These are phyloP conservation scores for Odontomachus brunneus DNA, from an alignment of 1,140 invertebrate genomes.

Conservation along the genomic window DNA sequence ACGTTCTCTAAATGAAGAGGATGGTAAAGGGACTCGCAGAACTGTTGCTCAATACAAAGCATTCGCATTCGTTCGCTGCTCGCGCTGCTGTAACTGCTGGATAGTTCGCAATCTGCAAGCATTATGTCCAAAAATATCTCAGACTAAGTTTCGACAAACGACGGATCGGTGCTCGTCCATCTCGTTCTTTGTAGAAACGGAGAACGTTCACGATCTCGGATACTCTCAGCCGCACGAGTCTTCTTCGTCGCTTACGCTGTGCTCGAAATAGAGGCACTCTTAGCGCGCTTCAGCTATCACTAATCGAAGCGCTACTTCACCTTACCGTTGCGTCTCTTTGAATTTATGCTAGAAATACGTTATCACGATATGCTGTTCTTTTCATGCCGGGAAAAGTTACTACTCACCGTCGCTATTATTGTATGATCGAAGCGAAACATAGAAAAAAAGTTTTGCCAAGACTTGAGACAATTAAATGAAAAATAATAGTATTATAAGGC, in stretches of 20 bases:
- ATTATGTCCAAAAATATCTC: slow-evolving; percentile 77
- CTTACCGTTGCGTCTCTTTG: not conserved
- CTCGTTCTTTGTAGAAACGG: slow-evolving; percentile 38
- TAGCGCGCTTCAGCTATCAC: slow-evolving; percentile 73
- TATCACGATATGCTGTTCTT: not conserved
- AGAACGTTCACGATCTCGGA: slow-evolving; percentile 42
- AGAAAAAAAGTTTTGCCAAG: not conserved
- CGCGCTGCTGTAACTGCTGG: slow-evolving; percentile 73
- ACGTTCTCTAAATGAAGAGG: slow-evolving; percentile 72
- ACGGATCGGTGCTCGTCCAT: slow-evolving; percentile 19
- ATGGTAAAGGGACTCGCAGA: slow-evolving; percentile 47
- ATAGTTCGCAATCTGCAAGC: slow-evolving; percentile 79
- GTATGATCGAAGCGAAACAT: not conserved
- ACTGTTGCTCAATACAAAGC: slow-evolving; percentile 12
- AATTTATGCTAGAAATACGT: slow-evolving; percentile 12
- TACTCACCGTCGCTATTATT: not conserved
- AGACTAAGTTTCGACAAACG: slow-evolving; percentile 49
- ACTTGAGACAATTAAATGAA: too few species aligned
- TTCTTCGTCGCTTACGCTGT: slow-evolving; percentile 50
- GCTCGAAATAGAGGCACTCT: slow-evolving; percentile 54
- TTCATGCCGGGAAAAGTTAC: not conserved
- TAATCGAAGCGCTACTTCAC: not conserved
- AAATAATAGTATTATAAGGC: too few species aligned
- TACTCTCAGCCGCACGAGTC: slow-evolving; percentile 11
- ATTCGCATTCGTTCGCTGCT: slow-evolving; percentile 47